Evolutionary conservation across 2,113 vertebrate species (phyloP).

Genomic region (Falcunculus frontatus): DNA sequence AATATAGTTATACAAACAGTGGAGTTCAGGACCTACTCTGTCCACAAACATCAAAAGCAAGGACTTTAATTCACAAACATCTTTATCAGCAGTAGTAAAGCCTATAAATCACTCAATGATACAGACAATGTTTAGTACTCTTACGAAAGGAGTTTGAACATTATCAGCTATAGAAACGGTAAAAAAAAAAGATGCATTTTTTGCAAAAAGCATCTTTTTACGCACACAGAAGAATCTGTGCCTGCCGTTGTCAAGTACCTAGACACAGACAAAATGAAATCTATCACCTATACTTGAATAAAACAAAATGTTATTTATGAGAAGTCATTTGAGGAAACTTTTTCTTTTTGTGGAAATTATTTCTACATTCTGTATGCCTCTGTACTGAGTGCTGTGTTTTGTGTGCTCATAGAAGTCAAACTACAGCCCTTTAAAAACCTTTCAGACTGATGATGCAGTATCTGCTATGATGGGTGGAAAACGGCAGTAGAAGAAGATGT

Average conservation of each 20-base stretch:
- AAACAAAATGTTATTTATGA: background rate
- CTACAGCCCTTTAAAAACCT: background rate
- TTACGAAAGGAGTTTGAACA: background rate
- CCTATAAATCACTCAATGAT: background rate
- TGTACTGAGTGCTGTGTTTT: background rate
- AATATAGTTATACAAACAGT: conserved; percentile 19
- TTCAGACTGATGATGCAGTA: background rate
- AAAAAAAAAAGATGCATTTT: background rate
- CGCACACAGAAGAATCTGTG: background rate
- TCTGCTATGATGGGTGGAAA: background rate
- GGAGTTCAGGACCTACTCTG: background rate
- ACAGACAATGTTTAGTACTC: background rate
- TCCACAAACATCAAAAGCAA: conserved; percentile 6
- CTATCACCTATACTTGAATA: background rate
- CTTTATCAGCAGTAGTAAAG: background rate
- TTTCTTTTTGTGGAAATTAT: background rate
- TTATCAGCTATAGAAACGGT: background rate
- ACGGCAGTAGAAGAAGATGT: background rate
- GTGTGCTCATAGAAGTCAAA: background rate
- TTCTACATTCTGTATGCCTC: background rate
- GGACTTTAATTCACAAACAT: background rate
- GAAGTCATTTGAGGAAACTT: background rate
- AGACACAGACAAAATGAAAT: background rate
- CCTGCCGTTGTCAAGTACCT: background rate
- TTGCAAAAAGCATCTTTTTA: background rate